Percentiles rank a stretch among this genome's conserved stretches.
Conservation (phyloP, 2,888 invertebrate genomes). For the Julus scandinavius region DNA sequence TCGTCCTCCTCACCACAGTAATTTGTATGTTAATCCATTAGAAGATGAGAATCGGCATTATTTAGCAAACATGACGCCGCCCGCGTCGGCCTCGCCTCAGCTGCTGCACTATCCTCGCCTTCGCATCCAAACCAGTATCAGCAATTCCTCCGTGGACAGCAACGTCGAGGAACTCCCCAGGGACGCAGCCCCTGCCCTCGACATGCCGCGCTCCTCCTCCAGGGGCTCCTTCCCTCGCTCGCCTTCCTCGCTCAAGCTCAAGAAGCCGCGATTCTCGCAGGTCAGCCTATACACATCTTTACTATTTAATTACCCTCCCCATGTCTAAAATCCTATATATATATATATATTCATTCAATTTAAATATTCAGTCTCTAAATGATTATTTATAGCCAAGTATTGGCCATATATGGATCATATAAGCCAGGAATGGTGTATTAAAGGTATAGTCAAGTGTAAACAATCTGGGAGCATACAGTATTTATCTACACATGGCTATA, state of each 20-base stretch:
- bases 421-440: too few species aligned
- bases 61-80: neutral
- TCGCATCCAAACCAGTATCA: slow-evolving; percentile 58
- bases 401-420: too few species aligned
- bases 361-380: too few species aligned
- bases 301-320: neutral
- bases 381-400: too few species aligned
- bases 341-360: neutral
- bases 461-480: too few species aligned
- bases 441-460: too few species aligned
- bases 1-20: slow-evolving; percentile 61
- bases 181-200: slow-evolving; percentile 62
- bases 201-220: slow-evolving; percentile 60
- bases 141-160: slow-evolving; percentile 64
- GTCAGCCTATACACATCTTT: slow-evolving; percentile 29
- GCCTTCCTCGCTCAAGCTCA: slow-evolving; percentile 56
- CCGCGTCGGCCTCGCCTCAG: slow-evolving; percentile 37
- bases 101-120: slow-evolving; percentile 11
- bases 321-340: neutral
- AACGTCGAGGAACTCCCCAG: slow-evolving; percentile 59
- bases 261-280: slow-evolving; percentile 57
- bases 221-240: slow-evolving; percentile 56
- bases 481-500: too few species aligned
- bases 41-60: slow-evolving; percentile 60
- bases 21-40: slow-evolving; percentile 65